phyloP scores from a whole-genome alignment of 2,113 vertebrate genomes.

The Apteryx owenii region DNA sequence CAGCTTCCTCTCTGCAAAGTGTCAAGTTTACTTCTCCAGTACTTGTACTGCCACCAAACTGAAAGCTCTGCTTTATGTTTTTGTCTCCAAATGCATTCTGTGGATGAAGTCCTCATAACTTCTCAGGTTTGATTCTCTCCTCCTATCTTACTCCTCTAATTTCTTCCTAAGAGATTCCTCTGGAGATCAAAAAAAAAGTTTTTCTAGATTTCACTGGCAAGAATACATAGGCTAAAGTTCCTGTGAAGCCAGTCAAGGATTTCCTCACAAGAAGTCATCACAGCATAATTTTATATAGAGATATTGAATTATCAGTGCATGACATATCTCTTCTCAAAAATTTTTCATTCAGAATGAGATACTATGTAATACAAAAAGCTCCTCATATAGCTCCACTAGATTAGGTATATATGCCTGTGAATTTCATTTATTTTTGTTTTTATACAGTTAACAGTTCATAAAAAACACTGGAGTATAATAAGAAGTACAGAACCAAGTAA shows the following conservation, averaged over 20 bases:
- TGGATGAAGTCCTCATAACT: neutral
- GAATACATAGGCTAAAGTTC: neutral
- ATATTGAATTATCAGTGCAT: slow-evolving; percentile 26
- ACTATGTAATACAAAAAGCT: slow-evolving; percentile 14
- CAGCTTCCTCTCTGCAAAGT: neutral
- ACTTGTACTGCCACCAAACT: neutral
- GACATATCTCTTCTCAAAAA: neutral
- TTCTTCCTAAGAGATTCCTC: neutral
- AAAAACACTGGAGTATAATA: neutral
- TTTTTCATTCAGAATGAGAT: slow-evolving; percentile 1
- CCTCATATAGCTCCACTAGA: neutral
- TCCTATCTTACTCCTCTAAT: neutral
- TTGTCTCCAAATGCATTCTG: neutral
- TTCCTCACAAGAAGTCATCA: slow-evolving; percentile 33
- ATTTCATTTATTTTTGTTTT: slow-evolving; percentile 15
- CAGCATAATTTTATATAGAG: slow-evolving; percentile 37
- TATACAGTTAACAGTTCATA: slow-evolving; percentile 7
- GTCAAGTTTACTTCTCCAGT: neutral
- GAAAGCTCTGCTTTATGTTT: neutral
- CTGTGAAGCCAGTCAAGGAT: neutral
- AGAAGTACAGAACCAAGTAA: neutral
- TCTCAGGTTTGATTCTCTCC: neutral
- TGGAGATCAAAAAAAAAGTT: neutral
- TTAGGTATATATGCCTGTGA: neutral
- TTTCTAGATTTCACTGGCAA: neutral